Evolutionary conservation across 2,797 vertebrate species (phyloP).

Genomic region (Channallabes apus): DNA sequence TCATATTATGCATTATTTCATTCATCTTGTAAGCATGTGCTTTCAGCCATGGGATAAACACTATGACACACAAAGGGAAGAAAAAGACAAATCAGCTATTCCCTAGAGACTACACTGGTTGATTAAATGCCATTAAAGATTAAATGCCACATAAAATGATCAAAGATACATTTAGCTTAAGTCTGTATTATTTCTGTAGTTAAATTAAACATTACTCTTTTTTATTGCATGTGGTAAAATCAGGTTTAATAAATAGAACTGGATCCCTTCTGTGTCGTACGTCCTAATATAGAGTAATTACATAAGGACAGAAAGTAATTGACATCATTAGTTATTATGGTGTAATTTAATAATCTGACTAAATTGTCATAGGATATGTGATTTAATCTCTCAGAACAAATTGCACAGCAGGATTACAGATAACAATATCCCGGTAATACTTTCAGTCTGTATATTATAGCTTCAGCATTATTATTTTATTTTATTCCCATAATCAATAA

Average conservation of each 20-base stretch:
- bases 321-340: background rate
- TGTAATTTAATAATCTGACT: background rate
- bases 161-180: background rate
- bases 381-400: background rate
- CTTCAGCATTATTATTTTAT: background rate
- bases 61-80: background rate
- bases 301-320: background rate
- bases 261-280: background rate
- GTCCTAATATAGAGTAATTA: background rate
- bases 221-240: background rate
- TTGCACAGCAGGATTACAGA: background rate
- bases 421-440: background rate
- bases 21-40: background rate
- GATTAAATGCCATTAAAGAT: background rate
- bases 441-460: background rate
- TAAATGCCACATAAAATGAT: background rate
- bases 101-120: background rate
- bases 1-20: background rate
- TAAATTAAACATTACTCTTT: background rate
- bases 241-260: background rate
- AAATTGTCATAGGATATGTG: background rate
- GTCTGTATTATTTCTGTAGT: background rate
- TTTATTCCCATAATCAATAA: background rate
- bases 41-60: background rate
- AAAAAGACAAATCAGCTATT: background rate